Evolutionary conservation across 1,140 invertebrate genomes (phyloP), one percentile per base, ranked within the genome.

Genomic region (Diachasma alloeum): DNA sequence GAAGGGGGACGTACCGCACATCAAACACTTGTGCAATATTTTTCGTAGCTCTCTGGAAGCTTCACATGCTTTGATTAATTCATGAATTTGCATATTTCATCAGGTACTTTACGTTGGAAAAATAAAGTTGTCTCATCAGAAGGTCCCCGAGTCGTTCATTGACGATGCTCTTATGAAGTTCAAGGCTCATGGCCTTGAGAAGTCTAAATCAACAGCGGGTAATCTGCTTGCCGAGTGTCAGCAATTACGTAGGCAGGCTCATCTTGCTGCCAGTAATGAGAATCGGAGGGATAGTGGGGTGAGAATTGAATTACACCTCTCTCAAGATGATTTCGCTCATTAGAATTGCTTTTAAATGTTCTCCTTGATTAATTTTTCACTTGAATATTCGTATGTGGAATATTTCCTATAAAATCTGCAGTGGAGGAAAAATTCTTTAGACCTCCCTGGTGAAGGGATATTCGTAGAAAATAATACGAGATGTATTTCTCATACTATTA

Each of bases 101-200:
- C 85, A 96, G 94, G 95, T 97, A 0, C 90, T 97, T 56, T 97
- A 97, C 85, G 93, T 96, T 74, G 96, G 96, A 2, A 97, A 96
- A 90, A 96, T 97, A 9, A 93, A 94, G 78, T 94, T 97, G 74
- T 94, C 94, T 39, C 93, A 95, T 85, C 93, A 94, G 85, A 96
- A 96, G 85, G 95, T 97, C 19, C 94, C 96, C 4, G 94, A 96
- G 81, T 92, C 93, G 0, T 95, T 98, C 80, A 97, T 98, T 76
- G 97, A 99, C 85, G 96, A 97, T 83, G 95, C 96, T 11, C 88
- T 98, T 39, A 92, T 94, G 70, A 97, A 95, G 86, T 96, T 98
- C 83, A 92, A 93, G 63, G 91, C 93, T 13, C 93, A 96, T 84
- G 95, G 97, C 82, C 90, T 93, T 4, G 94, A 95, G 72, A 93